These are phyloP conservation scores for Monomorium pharaonis DNA, from an alignment of 1,140 invertebrate species.

Conservation along the genomic window DNA sequence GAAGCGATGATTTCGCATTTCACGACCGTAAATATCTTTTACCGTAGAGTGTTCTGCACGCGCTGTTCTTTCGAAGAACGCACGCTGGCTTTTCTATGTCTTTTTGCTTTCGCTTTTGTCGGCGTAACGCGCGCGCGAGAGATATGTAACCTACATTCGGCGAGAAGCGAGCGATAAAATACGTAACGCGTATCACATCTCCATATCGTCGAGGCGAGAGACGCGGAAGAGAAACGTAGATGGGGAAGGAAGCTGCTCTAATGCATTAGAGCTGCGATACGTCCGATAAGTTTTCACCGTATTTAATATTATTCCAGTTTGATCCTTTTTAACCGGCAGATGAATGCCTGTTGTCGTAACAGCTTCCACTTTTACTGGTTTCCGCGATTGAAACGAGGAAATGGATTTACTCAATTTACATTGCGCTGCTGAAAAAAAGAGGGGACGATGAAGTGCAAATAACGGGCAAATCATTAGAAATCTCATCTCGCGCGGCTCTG, in stretches of 20 bases:
- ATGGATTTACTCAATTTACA: constrained; percentile 23
- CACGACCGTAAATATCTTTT: constrained; percentile 44
- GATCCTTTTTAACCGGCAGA: neutral
- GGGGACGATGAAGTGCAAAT: neutral
- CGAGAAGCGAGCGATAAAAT: constrained; percentile 45
- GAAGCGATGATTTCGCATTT: constrained; percentile 47
- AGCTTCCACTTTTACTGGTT: neutral
- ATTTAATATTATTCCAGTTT: constrained; percentile 9
- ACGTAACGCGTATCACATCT: constrained; percentile 36
- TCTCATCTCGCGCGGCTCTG: neutral
- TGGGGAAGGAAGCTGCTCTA: too few relatives aligned
- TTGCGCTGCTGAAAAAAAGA: neutral
- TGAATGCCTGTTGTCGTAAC: neutral
- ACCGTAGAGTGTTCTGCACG: neutral
- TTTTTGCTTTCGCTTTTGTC: constrained; percentile 37
- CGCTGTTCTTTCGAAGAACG: constrained; percentile 35
- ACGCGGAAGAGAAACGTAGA: neutral
- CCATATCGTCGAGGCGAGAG: neutral
- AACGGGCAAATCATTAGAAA: neutral
- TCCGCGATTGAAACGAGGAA: constrained; percentile 17
- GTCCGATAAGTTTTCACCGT: neutral
- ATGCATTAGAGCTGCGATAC: too few relatives aligned
- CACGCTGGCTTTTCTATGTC: neutral
- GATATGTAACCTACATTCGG: constrained; percentile 39
- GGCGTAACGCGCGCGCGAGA: neutral